Conservation (phyloP, 1,140 invertebrate species). For the Ips typographus region DNA sequence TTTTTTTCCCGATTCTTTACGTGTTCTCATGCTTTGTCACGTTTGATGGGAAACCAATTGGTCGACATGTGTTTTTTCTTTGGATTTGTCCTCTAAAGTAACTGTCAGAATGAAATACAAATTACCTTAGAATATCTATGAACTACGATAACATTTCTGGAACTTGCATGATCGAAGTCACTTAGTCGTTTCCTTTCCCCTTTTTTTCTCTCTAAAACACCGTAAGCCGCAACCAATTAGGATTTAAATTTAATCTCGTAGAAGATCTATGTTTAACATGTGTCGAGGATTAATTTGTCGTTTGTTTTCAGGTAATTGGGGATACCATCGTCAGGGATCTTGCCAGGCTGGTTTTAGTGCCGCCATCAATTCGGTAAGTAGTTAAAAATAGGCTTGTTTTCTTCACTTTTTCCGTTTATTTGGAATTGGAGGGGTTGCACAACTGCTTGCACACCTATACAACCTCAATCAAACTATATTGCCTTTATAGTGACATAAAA, state of each 20-base stretch:
- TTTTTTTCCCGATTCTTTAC: neutral
- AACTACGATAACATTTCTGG: neutral
- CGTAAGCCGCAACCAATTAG: neutral
- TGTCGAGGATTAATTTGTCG: conserved; percentile 35
- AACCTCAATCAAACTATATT: no score
- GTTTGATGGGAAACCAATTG: neutral
- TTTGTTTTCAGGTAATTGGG: conserved; percentile 73
- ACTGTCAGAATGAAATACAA: no score
- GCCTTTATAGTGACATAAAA: no score
- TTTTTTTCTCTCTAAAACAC: neutral
- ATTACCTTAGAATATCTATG: no score
- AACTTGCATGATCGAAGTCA: no score
- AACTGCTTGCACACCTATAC: no score
- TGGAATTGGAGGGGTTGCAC: no score
- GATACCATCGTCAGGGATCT: conserved; percentile 88
- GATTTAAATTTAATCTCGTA: neutral
- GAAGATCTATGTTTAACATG: conserved; percentile 16
- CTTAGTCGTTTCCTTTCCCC: neutral
- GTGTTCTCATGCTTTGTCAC: neutral
- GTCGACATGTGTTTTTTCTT: neutral
- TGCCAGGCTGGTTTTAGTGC: conserved; percentile 93
- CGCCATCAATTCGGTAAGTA: conserved; percentile 78
- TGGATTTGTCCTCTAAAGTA: no score
- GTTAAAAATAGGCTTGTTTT: conserved; percentile 1
- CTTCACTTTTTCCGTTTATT: no score